Conservation (phyloP, 2,888 invertebrate species). For the Beris chalybata region DNA sequence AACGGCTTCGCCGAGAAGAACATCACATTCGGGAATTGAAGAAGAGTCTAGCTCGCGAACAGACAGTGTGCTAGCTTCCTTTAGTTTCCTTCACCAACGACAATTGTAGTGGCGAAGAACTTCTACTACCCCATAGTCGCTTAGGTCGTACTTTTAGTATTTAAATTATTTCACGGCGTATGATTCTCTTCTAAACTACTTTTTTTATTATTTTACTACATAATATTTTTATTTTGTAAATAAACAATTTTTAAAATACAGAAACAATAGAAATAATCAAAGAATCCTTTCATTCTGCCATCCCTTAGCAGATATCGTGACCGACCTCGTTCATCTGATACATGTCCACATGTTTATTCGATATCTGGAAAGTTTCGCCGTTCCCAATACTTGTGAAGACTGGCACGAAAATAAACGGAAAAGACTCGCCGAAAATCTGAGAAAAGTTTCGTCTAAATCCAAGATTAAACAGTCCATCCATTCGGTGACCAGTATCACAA, state of each 20-base stretch:
- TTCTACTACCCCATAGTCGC: conserved; percentile 21
- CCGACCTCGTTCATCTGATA: background rate
- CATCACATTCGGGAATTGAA: conserved; percentile 53
- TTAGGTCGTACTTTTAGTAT: conserved; percentile 24
- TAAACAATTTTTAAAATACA: conserved; percentile 3
- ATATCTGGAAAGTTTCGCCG: conserved; percentile 3
- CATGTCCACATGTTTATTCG: background rate
- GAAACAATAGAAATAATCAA: background rate
- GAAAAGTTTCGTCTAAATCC: conserved; percentile 10
- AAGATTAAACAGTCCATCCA: conserved; percentile 1
- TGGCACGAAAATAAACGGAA: background rate
- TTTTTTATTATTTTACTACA: background rate
- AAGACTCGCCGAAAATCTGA: conserved; percentile 8
- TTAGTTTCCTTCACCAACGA: background rate
- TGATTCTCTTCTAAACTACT: too few relatives aligned
- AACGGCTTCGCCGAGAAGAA: conserved; percentile 47
- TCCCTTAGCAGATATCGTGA: too few relatives aligned
- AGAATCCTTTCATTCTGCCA: too few relatives aligned
- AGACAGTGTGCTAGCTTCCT: background rate
- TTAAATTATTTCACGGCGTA: conserved; percentile 21
- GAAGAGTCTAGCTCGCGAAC: background rate
- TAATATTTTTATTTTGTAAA: conserved; percentile 1
- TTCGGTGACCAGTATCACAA: background rate
- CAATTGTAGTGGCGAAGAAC: background rate
- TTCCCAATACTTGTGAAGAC: conserved; percentile 9